A percentile compares a stretch with the other conserved stretches of the same genome.
phyloP scores from a whole-genome alignment of 1,140 invertebrate species.

The Solenopsis invicta region DNA sequence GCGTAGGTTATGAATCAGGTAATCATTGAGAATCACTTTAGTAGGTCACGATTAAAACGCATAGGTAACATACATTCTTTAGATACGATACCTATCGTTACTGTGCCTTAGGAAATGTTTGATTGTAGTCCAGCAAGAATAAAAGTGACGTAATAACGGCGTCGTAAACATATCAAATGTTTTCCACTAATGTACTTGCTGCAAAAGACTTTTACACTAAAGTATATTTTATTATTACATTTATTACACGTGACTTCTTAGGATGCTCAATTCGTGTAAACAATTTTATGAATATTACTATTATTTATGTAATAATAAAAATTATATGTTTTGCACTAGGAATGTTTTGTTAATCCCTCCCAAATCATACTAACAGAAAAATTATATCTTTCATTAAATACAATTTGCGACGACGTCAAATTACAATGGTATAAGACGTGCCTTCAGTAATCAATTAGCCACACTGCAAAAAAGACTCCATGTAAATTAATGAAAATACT shows the following conservation, averaged over 20 bases:
- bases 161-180: background rate
- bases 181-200: background rate
- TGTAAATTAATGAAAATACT: constrained; percentile 12
- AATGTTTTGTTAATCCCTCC: no score
- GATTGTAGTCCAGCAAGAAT: no score
- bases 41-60: no score
- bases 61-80: no score
- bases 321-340: background rate
- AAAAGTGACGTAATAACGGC: no score
- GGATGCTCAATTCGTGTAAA: background rate
- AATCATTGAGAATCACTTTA: no score
- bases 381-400: no score
- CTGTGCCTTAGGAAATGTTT: no score
- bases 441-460: background rate
- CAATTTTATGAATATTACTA: background rate
- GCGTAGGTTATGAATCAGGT: no score
- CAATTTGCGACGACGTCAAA: no score
- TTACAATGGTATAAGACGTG: background rate
- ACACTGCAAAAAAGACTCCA: background rate
- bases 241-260: background rate
- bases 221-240: constrained; percentile 7
- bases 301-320: background rate
- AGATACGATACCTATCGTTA: no score
- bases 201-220: background rate
- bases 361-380: no score